These are phyloP conservation scores for Zaprionus inermis DNA, from an alignment of 1,140 invertebrate species.

Conservation along the genomic window DNA sequence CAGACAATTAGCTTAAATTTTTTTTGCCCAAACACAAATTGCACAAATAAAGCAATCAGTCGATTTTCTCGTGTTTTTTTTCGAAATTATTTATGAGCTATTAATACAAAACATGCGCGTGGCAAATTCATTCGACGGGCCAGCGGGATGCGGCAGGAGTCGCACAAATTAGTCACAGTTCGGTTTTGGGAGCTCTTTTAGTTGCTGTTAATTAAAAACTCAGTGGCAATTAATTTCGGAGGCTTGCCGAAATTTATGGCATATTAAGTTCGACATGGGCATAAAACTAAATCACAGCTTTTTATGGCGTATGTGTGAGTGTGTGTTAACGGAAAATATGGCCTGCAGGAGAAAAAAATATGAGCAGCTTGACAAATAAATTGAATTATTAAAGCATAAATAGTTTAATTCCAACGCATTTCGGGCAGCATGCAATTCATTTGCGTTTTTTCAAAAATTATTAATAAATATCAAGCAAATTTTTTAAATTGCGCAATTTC, in stretches of 20 bases:
- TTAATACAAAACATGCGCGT: slow-evolving; percentile 70
- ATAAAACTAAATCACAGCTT: slow-evolving; percentile 39
- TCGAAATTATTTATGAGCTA: slow-evolving; percentile 73
- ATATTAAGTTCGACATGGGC: slow-evolving; percentile 23
- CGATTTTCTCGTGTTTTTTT: slow-evolving; percentile 29
- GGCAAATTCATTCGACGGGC: slow-evolving; percentile 42
- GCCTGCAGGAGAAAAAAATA: slow-evolving; percentile 4
- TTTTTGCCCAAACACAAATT: slow-evolving; percentile 48
- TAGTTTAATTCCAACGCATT: slow-evolving; percentile 1
- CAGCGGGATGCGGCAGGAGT: background rate
- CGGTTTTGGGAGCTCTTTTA: slow-evolving; percentile 51
- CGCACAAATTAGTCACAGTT: slow-evolving; percentile 40
- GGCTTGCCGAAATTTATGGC: slow-evolving; percentile 56
- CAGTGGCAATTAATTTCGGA: slow-evolving; percentile 71
- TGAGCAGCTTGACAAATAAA: slow-evolving; percentile 12
- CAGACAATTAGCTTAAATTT: slow-evolving; percentile 45
- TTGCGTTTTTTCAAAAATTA: background rate
- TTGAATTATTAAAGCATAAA: slow-evolving; percentile 1
- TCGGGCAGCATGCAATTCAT: background rate
- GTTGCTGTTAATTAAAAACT: slow-evolving; percentile 79
- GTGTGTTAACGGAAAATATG: slow-evolving; percentile 7
- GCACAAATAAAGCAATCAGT: slow-evolving; percentile 71
- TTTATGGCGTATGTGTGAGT: slow-evolving; percentile 15
- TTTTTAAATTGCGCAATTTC: no score
- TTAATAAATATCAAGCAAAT: background rate